A percentile compares a stretch with the other conserved stretches of the same genome.
Evolutionary conservation across 2,888 invertebrate genomes (phyloP).

Genomic region (Noctua janthina): DNA sequence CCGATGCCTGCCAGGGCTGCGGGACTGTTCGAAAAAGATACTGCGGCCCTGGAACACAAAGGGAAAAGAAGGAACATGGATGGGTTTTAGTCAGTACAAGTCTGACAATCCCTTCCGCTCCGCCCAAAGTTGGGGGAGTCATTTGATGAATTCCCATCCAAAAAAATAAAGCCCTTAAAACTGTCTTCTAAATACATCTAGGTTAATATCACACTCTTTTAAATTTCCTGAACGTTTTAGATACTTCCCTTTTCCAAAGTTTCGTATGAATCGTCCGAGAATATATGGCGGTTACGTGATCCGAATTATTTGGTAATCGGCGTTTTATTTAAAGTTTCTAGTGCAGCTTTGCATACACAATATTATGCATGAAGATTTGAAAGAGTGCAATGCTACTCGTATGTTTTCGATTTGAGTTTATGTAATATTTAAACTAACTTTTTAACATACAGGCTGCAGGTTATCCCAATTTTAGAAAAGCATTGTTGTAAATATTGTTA

Average conservation of each 20-base stretch:
- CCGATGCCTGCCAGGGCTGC: too few species aligned
- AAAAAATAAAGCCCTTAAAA: too few species aligned
- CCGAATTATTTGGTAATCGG: constrained; percentile 58
- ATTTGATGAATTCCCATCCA: too few species aligned
- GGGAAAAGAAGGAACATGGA: too few species aligned
- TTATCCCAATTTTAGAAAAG: background rate
- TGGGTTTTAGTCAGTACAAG: too few species aligned
- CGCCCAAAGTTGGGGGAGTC: too few species aligned
- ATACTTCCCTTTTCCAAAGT: constrained; percentile 45
- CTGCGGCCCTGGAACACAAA: too few species aligned
- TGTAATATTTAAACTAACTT: background rate
- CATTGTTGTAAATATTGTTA: background rate
- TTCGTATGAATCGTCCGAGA: constrained; percentile 51
- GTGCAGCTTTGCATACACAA: constrained; percentile 42
- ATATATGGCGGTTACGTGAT: constrained; percentile 57
- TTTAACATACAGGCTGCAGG: background rate
- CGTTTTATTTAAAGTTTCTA: constrained; percentile 54
- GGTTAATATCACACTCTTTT: constrained; percentile 35
- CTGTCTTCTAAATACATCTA: too few species aligned
- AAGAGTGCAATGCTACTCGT: constrained; percentile 2
- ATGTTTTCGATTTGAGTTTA: background rate
- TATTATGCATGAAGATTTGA: constrained; percentile 41
- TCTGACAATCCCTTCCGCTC: too few species aligned
- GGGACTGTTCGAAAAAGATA: too few species aligned
- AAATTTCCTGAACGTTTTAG: constrained; percentile 45